Percentiles rank a stretch among this genome's conserved stretches.
Evolutionary conservation across 1,140 invertebrate species (phyloP).

Genomic region (Popillia japonica): DNA sequence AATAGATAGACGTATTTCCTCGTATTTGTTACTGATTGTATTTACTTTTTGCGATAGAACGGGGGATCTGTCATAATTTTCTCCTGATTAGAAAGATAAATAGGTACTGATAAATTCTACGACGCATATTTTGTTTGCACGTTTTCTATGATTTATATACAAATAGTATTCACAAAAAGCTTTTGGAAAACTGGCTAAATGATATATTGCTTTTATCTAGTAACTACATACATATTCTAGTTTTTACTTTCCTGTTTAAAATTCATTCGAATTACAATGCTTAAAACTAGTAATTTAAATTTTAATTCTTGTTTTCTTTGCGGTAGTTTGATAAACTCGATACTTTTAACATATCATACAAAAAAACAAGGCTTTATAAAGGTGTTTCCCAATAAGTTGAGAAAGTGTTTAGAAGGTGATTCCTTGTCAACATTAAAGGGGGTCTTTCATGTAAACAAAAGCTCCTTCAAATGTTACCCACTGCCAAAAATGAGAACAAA

Average conservation of each 20-base stretch:
- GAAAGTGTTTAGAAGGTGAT: no score
- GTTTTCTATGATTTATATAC: background rate
- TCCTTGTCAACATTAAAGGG: no score
- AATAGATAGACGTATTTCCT: background rate
- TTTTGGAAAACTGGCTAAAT: background rate
- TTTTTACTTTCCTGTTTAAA: background rate
- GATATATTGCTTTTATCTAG: no score
- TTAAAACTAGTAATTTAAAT: background rate
- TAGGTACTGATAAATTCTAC: background rate
- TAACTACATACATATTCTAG: background rate
- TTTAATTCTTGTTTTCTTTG: background rate
- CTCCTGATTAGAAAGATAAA: background rate
- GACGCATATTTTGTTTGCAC: background rate
- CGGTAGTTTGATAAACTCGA: no score
- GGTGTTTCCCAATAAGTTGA: no score
- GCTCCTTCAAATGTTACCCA: no score
- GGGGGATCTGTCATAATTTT: background rate
- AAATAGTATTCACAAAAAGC: background rate
- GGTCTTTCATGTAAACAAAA: no score
- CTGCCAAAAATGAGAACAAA: no score
- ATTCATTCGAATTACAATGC: no score
- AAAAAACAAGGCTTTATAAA: no score
- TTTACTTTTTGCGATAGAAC: background rate
- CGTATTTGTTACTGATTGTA: background rate
- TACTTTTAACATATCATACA: no score